Base-by-base conservation (phyloP, 2,888 invertebrate genomes). In the Catotricha subobsoleta region DNA sequence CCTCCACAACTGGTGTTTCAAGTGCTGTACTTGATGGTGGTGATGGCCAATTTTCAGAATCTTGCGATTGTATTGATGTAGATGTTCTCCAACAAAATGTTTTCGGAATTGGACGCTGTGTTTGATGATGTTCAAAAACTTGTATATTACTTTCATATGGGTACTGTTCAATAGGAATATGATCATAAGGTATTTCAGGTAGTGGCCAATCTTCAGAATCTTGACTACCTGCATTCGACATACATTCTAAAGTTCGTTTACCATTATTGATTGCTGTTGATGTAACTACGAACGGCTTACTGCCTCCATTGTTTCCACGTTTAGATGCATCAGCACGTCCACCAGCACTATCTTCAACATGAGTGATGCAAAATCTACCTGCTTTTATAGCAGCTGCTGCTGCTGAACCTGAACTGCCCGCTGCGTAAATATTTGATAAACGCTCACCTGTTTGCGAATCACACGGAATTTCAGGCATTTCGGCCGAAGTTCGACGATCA, bases 401-500 rank as follows among this genome's bases (percentile, higher is more conserved):
- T 9, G 21, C 36, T 3, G 23, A n/a, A n/a, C 25, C 36, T 39
- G 66, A 68, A 49, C 66, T 69, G 21, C 35, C 21, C 3, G 35
- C 21, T 13, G 20, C 15, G 42, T 72, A 72, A 63, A 69, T 65
- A 56, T 68, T 67, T 36, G 71, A 66, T 36, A 69, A 66, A 45
- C 72, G 72, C 35, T 64, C 63, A 2, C 59, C 59, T 3, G 60
- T 59, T 3, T 69, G 66, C 44, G 76, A 71, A 54, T 83, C 83
- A 47, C 83, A 81, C 0, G 82, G 83, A 49, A 83, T 76, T 50
- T 83, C 83, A 0, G 83, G 83, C 72, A 83, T 77, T 64, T 83
- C 83, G 1, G 83, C 82, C 0, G 83, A 83, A 2, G 83, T 83
- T 49, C 83, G 67, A 46, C 83, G 67, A 59, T 83, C 83, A 1